These are phyloP conservation scores for Battus philenor DNA, from an alignment of 1,140 invertebrate genomes.

Conservation along the genomic window DNA sequence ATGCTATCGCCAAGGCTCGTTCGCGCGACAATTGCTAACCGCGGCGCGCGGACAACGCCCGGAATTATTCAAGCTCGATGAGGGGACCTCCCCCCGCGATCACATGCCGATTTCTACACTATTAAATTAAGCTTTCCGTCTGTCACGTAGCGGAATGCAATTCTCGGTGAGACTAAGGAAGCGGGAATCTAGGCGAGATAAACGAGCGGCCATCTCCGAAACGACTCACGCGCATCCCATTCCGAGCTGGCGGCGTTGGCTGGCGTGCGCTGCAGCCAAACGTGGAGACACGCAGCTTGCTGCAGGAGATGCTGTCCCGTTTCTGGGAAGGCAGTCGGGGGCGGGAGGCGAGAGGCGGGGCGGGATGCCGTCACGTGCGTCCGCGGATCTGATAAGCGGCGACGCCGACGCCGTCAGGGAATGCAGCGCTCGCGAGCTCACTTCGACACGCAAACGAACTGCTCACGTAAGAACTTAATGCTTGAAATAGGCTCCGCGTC, in stretches of 20 bases:
- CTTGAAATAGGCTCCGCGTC: not conserved
- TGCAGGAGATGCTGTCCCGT: conserved; percentile 21
- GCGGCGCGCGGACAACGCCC: conserved; percentile 45
- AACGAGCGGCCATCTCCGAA: conserved; percentile 11
- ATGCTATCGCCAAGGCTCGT: conserved; percentile 56
- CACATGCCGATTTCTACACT: conserved; percentile 39
- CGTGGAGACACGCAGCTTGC: conserved; percentile 24
- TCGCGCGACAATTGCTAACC: conserved; percentile 67
- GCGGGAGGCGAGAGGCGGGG: conserved; percentile 21
- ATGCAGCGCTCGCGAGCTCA: too few relatives aligned
- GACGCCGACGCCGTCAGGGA: too few relatives aligned
- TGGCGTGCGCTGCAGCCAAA: conserved; percentile 14
- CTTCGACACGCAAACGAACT: conserved; percentile 37
- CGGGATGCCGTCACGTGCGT: conserved; percentile 55
- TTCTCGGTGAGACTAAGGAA: too few relatives aligned
- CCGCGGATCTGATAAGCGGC: conserved; percentile 44
- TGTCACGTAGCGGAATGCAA: conserved; percentile 1
- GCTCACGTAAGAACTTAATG: conserved; percentile 20
- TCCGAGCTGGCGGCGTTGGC: conserved; percentile 18
- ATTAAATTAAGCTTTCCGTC: conserved; percentile 14
- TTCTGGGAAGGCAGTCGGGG: conserved; percentile 35
- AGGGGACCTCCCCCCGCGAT: conserved; percentile 27
- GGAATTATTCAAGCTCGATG: conserved; percentile 54
- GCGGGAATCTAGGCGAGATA: conserved; percentile 20
- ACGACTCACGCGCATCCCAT: conserved; percentile 27